Base-by-base conservation (phyloP, 2,113 vertebrate genomes). In the Cervus canadensis region DNA sequence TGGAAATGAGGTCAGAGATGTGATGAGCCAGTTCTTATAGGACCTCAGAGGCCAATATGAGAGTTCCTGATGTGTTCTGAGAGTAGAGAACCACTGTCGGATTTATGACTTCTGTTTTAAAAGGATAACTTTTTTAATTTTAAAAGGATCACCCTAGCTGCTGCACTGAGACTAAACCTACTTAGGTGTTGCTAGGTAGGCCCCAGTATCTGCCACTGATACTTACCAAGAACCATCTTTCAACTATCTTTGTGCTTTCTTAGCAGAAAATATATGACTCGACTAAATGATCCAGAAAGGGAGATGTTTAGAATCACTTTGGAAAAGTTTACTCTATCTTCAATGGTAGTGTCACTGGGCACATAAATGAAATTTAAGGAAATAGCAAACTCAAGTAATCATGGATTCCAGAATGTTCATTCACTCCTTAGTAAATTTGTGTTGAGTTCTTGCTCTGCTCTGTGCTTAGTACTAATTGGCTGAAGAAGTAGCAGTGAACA, bases 291-390 rank as follows among this genome's bases (percentile, higher is more conserved):
- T 91, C 33, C 81, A 87, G 74, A 97, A 71, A 79, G 33, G 43
- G 21, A 64, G 30, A 56, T 57, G 14, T 64, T 92, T 23, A 93
- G 54, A 95, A 78, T 14, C 43, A 14, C 79, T 96, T 96, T 94
- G 74, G 36, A 87, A 85, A 96, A 74, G 54, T 94, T 97, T 76
- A 94, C 94, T 88, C 56, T 30, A 0, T 17, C 10, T 96, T 93
- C 64, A 52, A 16, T 43, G 43, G 6, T 92, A 54, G n/a, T 95
- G 48, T 94, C 79, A 91, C 21, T 94, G 74, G 50, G 13, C 9
- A 87, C 83, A 16, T 87, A 84, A 95, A n/a, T 95, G 76, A 97
- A 98, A 78, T 71, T 64, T 88, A 89, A 95, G 85, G 59, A 89
- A 95, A 52, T 28, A 88, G 19, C 28, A 81, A 64, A 85, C 40